phyloP scores from a whole-genome alignment of 2,113 vertebrate species.

The Petrocephalus zakoni region DNA sequence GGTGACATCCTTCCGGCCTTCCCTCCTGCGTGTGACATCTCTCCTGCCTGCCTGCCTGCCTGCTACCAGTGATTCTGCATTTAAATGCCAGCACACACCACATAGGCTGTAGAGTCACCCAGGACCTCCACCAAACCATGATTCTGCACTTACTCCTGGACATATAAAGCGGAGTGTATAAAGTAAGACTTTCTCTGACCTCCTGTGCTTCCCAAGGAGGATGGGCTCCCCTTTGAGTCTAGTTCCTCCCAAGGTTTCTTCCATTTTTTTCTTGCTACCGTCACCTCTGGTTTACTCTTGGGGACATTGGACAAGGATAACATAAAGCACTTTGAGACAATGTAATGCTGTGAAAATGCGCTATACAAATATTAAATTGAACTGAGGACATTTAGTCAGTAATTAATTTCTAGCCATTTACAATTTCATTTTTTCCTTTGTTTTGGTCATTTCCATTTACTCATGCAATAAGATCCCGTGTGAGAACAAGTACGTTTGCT shows the following conservation, averaged over 20 bases:
- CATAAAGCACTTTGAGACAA: not conserved
- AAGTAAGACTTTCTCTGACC: not conserved
- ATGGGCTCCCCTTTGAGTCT: not conserved
- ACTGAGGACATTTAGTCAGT: not conserved
- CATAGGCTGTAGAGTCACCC: not conserved
- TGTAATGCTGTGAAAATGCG: not conserved
- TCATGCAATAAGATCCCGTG: not conserved
- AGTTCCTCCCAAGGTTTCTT: not conserved
- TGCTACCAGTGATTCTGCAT: not conserved
- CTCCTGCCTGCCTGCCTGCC: not conserved
- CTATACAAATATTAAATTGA: not conserved
- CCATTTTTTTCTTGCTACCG: not conserved
- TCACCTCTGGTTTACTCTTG: not conserved
- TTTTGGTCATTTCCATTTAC: not conserved
- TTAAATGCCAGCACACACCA: not conserved
- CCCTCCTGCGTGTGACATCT: not conserved
- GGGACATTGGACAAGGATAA: not conserved
- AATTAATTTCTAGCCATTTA: not conserved
- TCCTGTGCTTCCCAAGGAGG: not conserved
- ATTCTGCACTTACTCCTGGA: not conserved
- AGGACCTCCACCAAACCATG: not conserved
- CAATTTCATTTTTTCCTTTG: not conserved
- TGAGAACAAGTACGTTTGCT: not conserved
- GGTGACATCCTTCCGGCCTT: not conserved
- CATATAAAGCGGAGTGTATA: not conserved